Evolutionary conservation across 2,888 invertebrate species (phyloP).

Genomic region (Pollenia labialis): DNA sequence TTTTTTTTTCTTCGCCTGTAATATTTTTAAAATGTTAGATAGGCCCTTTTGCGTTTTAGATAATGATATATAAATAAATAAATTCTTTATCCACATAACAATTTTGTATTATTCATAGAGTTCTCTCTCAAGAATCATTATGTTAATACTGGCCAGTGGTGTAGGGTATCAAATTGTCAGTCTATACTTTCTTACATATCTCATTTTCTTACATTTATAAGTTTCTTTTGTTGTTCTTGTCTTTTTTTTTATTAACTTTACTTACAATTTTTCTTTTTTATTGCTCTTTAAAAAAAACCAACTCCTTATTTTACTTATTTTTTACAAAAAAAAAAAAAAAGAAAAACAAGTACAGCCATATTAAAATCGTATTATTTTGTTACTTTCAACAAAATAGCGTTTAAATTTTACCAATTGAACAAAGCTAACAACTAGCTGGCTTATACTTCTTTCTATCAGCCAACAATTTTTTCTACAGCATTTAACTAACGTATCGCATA

Average conservation of each 20-base stretch:
- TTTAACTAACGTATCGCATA: constrained; percentile 2
- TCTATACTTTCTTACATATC: too few species aligned
- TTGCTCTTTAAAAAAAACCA: not conserved
- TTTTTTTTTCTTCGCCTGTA: too few species aligned
- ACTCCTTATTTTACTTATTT: not conserved
- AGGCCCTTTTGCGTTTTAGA: too few species aligned
- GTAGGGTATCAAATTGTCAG: too few species aligned
- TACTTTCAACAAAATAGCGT: constrained; percentile 68
- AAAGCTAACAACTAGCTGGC: constrained; percentile 68
- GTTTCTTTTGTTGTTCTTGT: not conserved
- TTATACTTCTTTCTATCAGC: constrained; percentile 43
- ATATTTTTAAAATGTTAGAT: too few species aligned
- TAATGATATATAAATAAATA: too few species aligned
- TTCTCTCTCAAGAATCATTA: too few species aligned
- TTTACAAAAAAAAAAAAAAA: constrained; percentile 6
- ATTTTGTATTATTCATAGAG: too few species aligned
- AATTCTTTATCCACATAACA: too few species aligned
- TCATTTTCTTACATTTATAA: too few species aligned
- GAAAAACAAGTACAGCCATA: constrained; percentile 25
- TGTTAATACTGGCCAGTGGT: too few species aligned
- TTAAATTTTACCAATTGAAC: constrained; percentile 73
- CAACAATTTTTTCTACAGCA: constrained; percentile 24
- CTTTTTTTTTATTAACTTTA: constrained; percentile 20
- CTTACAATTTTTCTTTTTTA: constrained; percentile 7
- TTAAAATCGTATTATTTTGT: constrained; percentile 73